These are phyloP conservation scores for Aethes cnicana DNA, from an alignment of 2,888 invertebrate genomes.

Conservation along the genomic window DNA sequence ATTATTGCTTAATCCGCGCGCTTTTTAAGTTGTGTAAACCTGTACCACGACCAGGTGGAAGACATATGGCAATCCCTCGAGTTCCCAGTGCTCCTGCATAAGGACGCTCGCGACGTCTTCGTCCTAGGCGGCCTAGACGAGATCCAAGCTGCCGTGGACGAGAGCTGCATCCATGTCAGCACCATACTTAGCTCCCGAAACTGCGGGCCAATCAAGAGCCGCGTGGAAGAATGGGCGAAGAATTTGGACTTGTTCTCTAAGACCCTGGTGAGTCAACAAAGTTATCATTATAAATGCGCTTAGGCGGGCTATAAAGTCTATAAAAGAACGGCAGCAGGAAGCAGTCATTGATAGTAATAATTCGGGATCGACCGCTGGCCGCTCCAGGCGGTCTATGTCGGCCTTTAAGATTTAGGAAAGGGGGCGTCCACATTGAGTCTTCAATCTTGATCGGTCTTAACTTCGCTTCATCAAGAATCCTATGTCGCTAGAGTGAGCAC, in stretches of 20 bases:
- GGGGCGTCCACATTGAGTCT: too few species aligned
- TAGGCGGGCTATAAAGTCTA: too few species aligned
- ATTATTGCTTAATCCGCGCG: too few species aligned
- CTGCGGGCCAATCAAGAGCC: conserved; percentile 90
- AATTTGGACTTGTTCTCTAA: conserved; percentile 89
- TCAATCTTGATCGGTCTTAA: too few species aligned
- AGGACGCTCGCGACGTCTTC: conserved; percentile 91
- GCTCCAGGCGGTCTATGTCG: too few species aligned
- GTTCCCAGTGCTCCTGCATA: conserved; percentile 89
- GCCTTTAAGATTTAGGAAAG: too few species aligned
- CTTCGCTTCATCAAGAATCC: too few species aligned
- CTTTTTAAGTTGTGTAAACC: neutral
- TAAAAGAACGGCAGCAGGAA: too few species aligned
- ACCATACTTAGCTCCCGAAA: conserved; percentile 94
- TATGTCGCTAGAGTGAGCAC: too few species aligned
- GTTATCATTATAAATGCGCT: neutral
- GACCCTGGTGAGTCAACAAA: conserved; percentile 85
- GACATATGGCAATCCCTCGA: conserved; percentile 91
- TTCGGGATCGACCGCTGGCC: too few species aligned
- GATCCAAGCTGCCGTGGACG: conserved; percentile 90
- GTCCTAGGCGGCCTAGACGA: conserved; percentile 93
- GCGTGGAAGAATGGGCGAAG: conserved; percentile 92
- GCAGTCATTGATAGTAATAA: too few species aligned
- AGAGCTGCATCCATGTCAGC: conserved; percentile 92
- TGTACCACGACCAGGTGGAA: conserved; percentile 83